Evolutionary conservation across 2,888 invertebrate species (phyloP).

Genomic region (Leucozona laternaria): DNA sequence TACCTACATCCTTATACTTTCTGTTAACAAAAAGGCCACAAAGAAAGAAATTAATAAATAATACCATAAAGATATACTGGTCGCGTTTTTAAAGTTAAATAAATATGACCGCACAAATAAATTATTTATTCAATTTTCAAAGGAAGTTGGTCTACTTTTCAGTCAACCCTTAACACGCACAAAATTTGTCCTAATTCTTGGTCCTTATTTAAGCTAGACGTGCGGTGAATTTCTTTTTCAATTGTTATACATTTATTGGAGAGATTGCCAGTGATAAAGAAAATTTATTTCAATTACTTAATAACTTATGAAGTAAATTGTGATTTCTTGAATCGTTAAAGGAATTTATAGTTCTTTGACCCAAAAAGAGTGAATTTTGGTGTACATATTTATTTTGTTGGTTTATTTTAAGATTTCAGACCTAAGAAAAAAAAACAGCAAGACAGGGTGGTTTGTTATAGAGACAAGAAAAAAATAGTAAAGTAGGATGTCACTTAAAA

Average conservation of each 20-base stretch:
- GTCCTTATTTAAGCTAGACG: background rate
- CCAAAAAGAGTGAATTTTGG: background rate
- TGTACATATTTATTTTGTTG: background rate
- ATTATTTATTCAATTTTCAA: background rate
- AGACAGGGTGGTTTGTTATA: no score
- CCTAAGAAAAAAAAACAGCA: no score
- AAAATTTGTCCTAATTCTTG: constrained; percentile 1
- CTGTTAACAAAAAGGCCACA: no score
- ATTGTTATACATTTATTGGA: background rate
- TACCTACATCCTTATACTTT: no score
- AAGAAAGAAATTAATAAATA: no score
- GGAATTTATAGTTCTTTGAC: background rate
- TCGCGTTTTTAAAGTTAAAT: background rate
- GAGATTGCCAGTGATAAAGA: constrained; percentile 14
- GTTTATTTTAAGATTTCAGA: background rate
- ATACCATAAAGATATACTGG: background rate
- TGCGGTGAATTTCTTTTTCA: background rate
- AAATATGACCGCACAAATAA: constrained; percentile 13
- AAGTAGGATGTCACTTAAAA: no score
- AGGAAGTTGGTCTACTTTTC: constrained; percentile 15
- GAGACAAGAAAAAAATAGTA: no score
- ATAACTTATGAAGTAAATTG: constrained; percentile 13
- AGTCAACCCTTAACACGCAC: constrained; percentile 15
- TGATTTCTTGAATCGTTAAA: background rate
- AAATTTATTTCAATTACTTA: constrained; percentile 4